Evolutionary conservation across 2,888 invertebrate genomes (phyloP).

Genomic region (Yponomeuta cagnagella): DNA sequence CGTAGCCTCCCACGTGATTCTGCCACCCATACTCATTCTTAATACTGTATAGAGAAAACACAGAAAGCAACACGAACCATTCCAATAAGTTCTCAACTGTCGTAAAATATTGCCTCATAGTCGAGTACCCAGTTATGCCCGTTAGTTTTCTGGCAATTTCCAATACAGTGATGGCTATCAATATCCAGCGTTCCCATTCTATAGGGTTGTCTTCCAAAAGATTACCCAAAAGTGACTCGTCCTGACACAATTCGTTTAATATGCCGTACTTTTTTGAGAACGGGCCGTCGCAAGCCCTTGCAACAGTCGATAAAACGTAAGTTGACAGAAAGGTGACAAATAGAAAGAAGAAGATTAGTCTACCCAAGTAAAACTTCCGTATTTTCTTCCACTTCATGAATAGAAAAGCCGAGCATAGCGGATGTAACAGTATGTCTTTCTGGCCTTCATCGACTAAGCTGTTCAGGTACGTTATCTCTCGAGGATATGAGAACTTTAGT

Average conservation of each 20-base stretch:
- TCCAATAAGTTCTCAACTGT: constrained; percentile 91
- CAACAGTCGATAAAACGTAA: constrained; percentile 87
- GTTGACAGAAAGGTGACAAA: constrained; percentile 87
- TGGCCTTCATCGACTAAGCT: constrained; percentile 92
- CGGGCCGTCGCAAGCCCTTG: constrained; percentile 78
- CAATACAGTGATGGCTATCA: constrained; percentile 84
- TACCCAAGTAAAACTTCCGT: constrained; percentile 88
- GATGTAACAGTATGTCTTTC: constrained; percentile 90
- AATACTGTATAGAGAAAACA: constrained; percentile 87
- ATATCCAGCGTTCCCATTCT: constrained; percentile 86
- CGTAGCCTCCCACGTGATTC: constrained; percentile 90
- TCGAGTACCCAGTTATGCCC: constrained; percentile 87
- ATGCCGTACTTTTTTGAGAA: constrained; percentile 68
- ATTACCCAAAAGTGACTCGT: constrained; percentile 82
- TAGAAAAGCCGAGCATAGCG: constrained; percentile 89
- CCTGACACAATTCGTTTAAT: constrained; percentile 82
- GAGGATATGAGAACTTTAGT: constrained; percentile 87
- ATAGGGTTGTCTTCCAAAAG: constrained; percentile 85
- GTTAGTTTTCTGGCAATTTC: constrained; percentile 87
- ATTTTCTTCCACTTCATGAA: constrained; percentile 94
- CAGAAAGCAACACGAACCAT: constrained; percentile 90
- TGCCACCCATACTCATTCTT: constrained; percentile 89
- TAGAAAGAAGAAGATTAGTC: constrained; percentile 85
- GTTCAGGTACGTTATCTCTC: constrained; percentile 90
- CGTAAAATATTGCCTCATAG: constrained; percentile 84